Evolutionary conservation across 2,113 vertebrate species (phyloP), one percentile per base, ranked within the genome.

Genomic region (Motacilla alba): DNA sequence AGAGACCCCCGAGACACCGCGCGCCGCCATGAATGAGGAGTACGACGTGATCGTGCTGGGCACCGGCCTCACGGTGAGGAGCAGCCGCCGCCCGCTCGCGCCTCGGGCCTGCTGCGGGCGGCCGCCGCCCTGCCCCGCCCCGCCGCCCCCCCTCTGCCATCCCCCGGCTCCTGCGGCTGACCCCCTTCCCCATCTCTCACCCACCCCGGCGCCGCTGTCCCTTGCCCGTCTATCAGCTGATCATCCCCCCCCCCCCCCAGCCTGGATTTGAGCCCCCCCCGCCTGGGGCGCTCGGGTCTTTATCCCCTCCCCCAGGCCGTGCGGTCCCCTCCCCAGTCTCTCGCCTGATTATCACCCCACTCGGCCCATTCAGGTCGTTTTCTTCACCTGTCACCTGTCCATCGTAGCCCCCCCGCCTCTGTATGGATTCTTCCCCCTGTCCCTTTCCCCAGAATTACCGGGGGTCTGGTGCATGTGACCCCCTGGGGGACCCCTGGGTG

Each of bases 1-100:
- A 72, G 63, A 68, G 62, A 68, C 52, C 15, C 28, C 49, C 49
- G 68, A 70, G 68, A 70, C 49, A 53, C 68, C 68, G 68, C 68
- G 49, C 67, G 88, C 85, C 96, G 98, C 98, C 98, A 99, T 99
- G 99, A 99, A 99, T 98, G 99, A 99, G 98, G 99, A 99, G 95
- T 55, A 55, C 53, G 53, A 55, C 53, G 53, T 55, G 53, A 55
- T 55, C 53, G 53, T 55, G 53, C 53, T 55, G 53, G 53, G 53
- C 53, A 55, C 53, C 31, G 53, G 53, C 53, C 53, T 55, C 53
- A 55, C 53, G 53, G 53, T 55, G 53, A 55, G 53, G 53, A 55
- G 53, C 53, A 55, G 53, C 53, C 53, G 53, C 53, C 19, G 30
- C 30, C 53, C 53, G 53, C 53, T 33, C 53, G 53, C 53, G 53